Conservation (phyloP, 1,140 invertebrate genomes). For the Drosophila pectinifera region DNA sequence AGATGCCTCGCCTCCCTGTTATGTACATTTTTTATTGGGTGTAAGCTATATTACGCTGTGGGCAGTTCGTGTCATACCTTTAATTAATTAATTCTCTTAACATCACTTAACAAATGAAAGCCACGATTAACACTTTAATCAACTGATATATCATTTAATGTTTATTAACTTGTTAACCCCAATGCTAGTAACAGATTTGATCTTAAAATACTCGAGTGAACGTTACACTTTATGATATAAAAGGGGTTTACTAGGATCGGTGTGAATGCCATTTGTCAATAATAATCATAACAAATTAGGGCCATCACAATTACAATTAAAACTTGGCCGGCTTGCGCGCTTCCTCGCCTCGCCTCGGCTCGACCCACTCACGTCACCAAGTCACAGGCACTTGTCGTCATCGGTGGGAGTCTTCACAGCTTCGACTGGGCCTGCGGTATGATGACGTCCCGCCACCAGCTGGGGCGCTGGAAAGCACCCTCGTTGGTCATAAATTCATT, state of each 20-base stretch:
- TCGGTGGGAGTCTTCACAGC: conserved; percentile 48
- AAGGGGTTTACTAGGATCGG: conserved; percentile 26
- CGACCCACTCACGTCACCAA: too few relatives aligned
- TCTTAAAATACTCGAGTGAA: conserved; percentile 50
- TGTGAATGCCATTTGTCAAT: conserved; percentile 20
- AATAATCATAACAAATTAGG: conserved; percentile 52
- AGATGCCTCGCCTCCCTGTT: too few relatives aligned
- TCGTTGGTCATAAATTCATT: conserved; percentile 89
- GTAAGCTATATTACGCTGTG: too few relatives aligned
- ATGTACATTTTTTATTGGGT: too few relatives aligned
- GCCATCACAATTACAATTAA: conserved; percentile 50
- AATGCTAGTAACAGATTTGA: conserved; percentile 56
- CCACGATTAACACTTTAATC: neutral
- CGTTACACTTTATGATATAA: conserved; percentile 33
- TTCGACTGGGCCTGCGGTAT: conserved; percentile 77
- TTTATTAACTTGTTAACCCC: conserved; percentile 31
- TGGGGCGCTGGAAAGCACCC: conserved; percentile 89
- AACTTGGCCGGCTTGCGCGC: conserved; percentile 11
- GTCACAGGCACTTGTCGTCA: conserved; percentile 61
- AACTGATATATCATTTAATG: conserved; percentile 18
- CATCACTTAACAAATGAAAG: neutral
- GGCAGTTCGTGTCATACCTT: too few relatives aligned
- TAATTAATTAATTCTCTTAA: too few relatives aligned
- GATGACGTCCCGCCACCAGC: conserved; percentile 92
- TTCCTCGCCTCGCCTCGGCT: neutral